Conservation (phyloP, 1,140 invertebrate genomes). For the Rhizoglyphus robini region DNA sequence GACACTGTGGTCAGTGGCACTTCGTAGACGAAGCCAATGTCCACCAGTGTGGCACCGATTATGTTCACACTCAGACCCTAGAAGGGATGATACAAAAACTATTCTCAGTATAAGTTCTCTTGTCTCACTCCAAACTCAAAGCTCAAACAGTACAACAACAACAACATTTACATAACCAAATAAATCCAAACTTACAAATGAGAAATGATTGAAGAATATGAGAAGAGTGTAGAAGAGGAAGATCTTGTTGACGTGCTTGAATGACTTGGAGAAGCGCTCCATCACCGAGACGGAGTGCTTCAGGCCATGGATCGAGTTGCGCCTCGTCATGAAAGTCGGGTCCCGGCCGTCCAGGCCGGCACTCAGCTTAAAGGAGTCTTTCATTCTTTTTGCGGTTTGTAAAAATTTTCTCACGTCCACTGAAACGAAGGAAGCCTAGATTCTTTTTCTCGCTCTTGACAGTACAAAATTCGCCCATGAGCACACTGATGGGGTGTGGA, state of each 20-base stretch:
- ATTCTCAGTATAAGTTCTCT: no score
- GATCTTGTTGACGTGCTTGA: neutral
- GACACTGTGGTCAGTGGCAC: neutral
- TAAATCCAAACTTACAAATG: neutral
- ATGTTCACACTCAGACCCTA: neutral
- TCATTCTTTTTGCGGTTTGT: neutral
- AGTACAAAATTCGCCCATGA: neutral
- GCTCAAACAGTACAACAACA: neutral
- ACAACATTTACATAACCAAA: neutral
- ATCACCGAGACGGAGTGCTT: no score
- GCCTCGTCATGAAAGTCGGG: no score
- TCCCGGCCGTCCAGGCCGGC: neutral
- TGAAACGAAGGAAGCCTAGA: neutral
- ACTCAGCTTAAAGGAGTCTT: neutral
- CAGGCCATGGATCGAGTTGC: no score
- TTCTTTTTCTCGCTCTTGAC: neutral
- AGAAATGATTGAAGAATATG: slow-evolving; percentile 1
- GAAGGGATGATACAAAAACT: no score
- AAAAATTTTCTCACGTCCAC: neutral
- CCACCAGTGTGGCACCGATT: neutral
- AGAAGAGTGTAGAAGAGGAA: neutral
- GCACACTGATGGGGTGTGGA: no score
- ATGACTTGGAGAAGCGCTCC: neutral
- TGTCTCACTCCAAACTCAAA: no score
- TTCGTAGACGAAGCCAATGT: neutral